Conservation (phyloP, 1,140 invertebrate genomes). For the Pseudomyrmex dendroicus region DNA sequence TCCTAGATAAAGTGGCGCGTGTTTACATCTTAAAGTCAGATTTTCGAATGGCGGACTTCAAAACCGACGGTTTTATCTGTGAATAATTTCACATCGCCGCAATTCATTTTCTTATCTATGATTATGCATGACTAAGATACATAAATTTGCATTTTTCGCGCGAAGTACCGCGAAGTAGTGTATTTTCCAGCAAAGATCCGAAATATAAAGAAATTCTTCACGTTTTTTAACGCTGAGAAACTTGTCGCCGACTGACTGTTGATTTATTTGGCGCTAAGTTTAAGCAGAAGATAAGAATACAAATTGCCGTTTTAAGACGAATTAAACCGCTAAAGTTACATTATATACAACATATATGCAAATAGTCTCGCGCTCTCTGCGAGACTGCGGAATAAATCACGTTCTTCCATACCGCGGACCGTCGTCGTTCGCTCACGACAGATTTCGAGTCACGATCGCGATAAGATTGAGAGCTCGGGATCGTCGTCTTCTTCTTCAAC, state of each 20-base stretch:
- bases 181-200: neutral
- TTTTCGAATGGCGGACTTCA: neutral
- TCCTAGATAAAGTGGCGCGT: neutral
- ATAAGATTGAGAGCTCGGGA: constrained; percentile 45
- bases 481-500: constrained; percentile 19
- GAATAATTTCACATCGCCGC: neutral
- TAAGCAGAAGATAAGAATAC: neutral
- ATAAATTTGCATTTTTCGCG: constrained; percentile 17
- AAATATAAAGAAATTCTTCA: neutral
- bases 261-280: too few species aligned
- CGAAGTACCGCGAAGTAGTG: neutral
- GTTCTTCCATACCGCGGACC: neutral
- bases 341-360: neutral
- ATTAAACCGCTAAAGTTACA: neutral
- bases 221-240: neutral
- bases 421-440: constrained; percentile 12
- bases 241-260: neutral
- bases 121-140: constrained; percentile 15
- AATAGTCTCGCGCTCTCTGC: neutral
- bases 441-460: constrained; percentile 55
- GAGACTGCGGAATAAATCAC: constrained; percentile 36
- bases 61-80: neutral
- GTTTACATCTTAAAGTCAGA: constrained; percentile 15
- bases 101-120: constrained; percentile 25
- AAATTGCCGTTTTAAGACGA: neutral